Conservation (phyloP, 2,888 invertebrate genomes). For the Morpho achilles region DNA sequence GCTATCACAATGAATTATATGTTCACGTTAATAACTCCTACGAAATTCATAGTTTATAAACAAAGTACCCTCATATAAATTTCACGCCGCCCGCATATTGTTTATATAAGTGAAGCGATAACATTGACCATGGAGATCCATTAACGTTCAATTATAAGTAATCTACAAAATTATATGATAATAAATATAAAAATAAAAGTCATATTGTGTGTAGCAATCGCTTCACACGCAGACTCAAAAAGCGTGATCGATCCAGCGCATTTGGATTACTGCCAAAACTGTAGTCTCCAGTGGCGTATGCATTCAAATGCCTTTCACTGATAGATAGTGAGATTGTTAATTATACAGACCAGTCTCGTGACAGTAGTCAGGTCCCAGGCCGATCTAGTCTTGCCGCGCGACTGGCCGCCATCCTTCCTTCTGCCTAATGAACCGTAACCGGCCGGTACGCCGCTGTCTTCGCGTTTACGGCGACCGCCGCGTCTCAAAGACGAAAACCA, state of each 20-base stretch:
- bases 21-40: not conserved
- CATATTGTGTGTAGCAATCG: constrained; percentile 45
- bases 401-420: constrained; percentile 66
- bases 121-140: not conserved
- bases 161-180: constrained; percentile 6
- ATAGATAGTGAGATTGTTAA: constrained; percentile 28
- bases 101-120: constrained; percentile 2
- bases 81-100: constrained; percentile 17
- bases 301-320: constrained; percentile 32
- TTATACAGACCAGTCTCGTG: constrained; percentile 76
- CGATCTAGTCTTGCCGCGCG: constrained; percentile 72
- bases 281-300: constrained; percentile 52
- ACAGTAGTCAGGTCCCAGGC: constrained; percentile 82
- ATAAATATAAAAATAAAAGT: constrained; percentile 25
- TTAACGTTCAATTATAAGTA: constrained; percentile 9
- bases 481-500: constrained; percentile 91
- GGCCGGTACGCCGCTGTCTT: constrained; percentile 56
- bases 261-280: constrained; percentile 67
- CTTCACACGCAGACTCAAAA: constrained; percentile 54
- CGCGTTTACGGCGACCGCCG: constrained; percentile 69
- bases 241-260: constrained; percentile 65
- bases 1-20: not conserved
- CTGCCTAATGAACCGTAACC: constrained; percentile 76
- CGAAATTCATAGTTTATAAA: not conserved
- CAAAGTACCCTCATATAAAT: constrained; percentile 9